Evolutionary conservation across 2,113 vertebrate species (phyloP).

Genomic region (Chunga burmeisteri): DNA sequence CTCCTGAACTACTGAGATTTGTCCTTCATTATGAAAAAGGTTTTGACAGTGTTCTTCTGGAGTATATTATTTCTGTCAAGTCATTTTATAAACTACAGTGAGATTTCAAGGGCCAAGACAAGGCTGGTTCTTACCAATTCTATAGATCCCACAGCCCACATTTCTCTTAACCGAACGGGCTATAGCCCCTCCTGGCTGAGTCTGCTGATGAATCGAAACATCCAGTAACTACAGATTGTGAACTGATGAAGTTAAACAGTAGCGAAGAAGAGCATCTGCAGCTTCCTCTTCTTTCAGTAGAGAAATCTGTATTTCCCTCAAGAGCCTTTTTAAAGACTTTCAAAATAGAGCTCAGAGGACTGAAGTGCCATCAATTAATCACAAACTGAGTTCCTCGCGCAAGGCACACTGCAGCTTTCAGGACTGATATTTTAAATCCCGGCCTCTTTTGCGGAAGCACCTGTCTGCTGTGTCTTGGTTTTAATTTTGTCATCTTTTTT

Average conservation of each 20-base stretch:
- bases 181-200: not conserved
- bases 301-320: not conserved
- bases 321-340: slow-evolving; percentile 17
- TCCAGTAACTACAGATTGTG: not conserved
- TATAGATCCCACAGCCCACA: not conserved
- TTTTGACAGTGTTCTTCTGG: not conserved
- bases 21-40: not conserved
- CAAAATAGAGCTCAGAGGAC: not conserved
- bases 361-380: slow-evolving; percentile 36
- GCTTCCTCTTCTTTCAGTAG: not conserved
- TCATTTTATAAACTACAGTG: not conserved
- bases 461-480: not conserved
- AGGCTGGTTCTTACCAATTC: not conserved
- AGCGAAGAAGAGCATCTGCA: not conserved
- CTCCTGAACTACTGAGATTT: not conserved
- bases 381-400: not conserved
- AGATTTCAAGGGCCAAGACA: not conserved
- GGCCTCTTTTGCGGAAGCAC: not conserved
- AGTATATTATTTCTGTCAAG: not conserved
- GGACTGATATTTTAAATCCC: not conserved
- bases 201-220: not conserved
- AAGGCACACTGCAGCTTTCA: not conserved
- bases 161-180: not conserved
- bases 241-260: not conserved
- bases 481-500: not conserved